Evolutionary conservation across 2,797 vertebrate genomes (phyloP).

Genomic region (Fistularia tabacaria): DNA sequence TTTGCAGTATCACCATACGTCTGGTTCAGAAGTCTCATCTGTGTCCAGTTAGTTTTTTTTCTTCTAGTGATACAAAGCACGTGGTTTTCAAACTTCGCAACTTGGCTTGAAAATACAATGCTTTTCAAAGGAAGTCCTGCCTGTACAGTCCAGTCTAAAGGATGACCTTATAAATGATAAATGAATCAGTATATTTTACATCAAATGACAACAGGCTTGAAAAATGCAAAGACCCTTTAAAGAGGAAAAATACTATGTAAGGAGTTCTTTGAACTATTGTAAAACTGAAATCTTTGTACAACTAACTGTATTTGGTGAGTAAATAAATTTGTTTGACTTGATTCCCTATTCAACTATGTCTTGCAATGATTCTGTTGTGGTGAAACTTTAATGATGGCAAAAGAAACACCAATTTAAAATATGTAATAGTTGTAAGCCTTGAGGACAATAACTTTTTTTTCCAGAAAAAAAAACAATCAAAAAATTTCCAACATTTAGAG

Average conservation of each 20-base stretch:
- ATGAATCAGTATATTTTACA: conserved; percentile 63
- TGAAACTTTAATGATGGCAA: no score
- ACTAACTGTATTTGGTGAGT: conserved; percentile 71
- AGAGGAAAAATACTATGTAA: conserved; percentile 33
- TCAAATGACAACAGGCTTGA: conserved; percentile 55
- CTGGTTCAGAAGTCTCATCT: conserved; percentile 2
- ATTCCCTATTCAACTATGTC: conserved; percentile 8
- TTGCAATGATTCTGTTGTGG: background rate
- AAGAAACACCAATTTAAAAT: background rate
- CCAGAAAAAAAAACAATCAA: background rate
- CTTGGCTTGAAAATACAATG: conserved; percentile 13
- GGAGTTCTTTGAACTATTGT: conserved; percentile 55
- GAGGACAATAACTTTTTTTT: background rate
- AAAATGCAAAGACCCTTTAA: conserved; percentile 42
- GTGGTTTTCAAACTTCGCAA: conserved; percentile 12
- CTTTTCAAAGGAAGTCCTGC: conserved; percentile 10
- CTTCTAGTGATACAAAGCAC: conserved; percentile 15
- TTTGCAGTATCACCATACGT: conserved; percentile 10
- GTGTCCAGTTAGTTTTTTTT: conserved; percentile 16
- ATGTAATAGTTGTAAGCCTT: background rate
- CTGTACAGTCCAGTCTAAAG: conserved; percentile 21
- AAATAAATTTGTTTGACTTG: conserved; percentile 65
- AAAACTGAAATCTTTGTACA: conserved; percentile 65
- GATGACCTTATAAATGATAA: conserved; percentile 48
- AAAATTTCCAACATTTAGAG: background rate